A percentile compares a stretch with the other conserved stretches of the same genome.
These are phyloP conservation scores for Loris lydekkerianus DNA, from an alignment of 2,797 vertebrate species.

Conservation along the genomic window DNA sequence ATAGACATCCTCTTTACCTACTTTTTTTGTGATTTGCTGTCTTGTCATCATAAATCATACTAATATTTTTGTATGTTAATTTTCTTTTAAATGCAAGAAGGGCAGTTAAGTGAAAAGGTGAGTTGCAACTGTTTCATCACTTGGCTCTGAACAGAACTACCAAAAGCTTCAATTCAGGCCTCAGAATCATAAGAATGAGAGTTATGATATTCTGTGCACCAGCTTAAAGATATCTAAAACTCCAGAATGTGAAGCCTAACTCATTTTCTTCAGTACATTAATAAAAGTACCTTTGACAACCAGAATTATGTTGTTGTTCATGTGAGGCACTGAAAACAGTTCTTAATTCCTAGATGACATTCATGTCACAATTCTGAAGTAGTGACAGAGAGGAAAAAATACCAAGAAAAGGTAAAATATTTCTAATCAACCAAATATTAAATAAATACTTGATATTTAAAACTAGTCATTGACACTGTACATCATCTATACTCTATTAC, in stretches of 20 bases:
- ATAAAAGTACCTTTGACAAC: constrained; percentile 77
- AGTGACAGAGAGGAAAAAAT: constrained; percentile 47
- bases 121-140: not conserved
- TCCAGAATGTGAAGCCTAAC: constrained; percentile 58
- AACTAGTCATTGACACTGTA: not conserved
- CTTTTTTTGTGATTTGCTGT: not conserved
- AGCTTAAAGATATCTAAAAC: constrained; percentile 61
- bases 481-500: not conserved
- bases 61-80: not conserved
- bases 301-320: constrained; percentile 74
- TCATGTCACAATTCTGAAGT: constrained; percentile 63
- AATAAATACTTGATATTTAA: constrained; percentile 32
- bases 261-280: constrained; percentile 79
- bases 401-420: constrained; percentile 53
- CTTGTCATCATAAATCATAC: not conserved
- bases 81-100: not conserved
- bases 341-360: constrained; percentile 65
- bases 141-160: constrained; percentile 3
- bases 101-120: not conserved
- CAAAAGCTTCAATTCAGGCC: constrained; percentile 31
- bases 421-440: not conserved
- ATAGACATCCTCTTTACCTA: not conserved
- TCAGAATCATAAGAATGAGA: constrained; percentile 35
- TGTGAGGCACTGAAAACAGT: constrained; percentile 37
- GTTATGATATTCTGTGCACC: not conserved